phyloP scores from a whole-genome alignment of 2,113 vertebrate species.

The Argyrosomus japonicus region DNA sequence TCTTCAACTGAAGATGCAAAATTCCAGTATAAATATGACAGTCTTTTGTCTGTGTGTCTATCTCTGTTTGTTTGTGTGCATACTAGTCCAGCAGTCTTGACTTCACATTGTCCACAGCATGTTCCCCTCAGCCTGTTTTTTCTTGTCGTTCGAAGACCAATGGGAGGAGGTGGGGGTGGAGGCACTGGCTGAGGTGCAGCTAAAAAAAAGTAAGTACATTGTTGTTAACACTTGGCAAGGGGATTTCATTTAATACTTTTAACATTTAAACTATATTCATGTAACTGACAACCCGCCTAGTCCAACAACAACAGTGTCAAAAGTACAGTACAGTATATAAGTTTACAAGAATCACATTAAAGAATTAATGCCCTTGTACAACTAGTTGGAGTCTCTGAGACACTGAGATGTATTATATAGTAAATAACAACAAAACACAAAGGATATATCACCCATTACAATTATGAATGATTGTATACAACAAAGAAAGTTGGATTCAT shows the following conservation, averaged over 20 bases:
- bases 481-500: background rate
- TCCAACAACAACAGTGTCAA: background rate
- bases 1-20: background rate
- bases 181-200: conserved; percentile 38
- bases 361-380: background rate
- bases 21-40: background rate
- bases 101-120: conserved; percentile 83
- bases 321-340: background rate
- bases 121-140: conserved; percentile 78
- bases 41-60: background rate
- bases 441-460: background rate
- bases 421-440: conserved; percentile 7
- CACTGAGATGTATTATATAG: no score
- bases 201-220: conserved; percentile 37
- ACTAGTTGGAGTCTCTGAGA: background rate
- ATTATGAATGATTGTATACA: background rate
- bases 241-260: conserved; percentile 10
- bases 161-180: conserved; percentile 29
- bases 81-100: conserved; percentile 83
- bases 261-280: conserved; percentile 13
- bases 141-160: conserved; percentile 44
- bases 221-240: background rate
- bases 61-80: conserved; percentile 50
- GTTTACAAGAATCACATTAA: background rate
- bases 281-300: background rate